Evolutionary conservation across 2,113 vertebrate genomes (phyloP), one percentile per base, ranked within the genome.

Genomic region (Grammomys dolichurus): DNA sequence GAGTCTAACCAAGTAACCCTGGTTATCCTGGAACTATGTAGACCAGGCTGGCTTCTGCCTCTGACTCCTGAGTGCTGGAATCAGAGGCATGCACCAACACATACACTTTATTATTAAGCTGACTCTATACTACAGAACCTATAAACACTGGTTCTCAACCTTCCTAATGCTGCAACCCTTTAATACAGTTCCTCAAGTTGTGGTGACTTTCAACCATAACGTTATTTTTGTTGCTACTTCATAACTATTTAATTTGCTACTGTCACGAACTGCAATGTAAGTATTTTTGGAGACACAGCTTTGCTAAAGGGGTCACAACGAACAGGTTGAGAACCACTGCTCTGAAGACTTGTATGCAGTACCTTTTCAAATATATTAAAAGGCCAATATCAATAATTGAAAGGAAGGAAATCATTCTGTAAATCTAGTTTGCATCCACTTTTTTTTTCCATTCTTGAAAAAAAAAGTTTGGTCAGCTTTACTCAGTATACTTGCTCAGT

Each of bases 351-450:
- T 20, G 0, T 24, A 70, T 36, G 26, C 7, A 92, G 26, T 7
- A 89, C 58, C 93, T 77, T 88, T 40, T 89, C 63, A 76, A 5
- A 65, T 54, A 67, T 67, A 46, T 76, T 89, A 58, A 1, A 87
- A 43, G 56, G 40, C 33, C n/a, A 92, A 40, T 82, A 46, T 4
- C 63, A 26, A 75, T 70, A 85, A 92, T 0, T 72, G 22, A 95
- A 89, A 78, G n/a, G 46, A 80, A 94, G 48, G 69, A 95, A 96
- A 95, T 75, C 75, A 28, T 77, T 78, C 24, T 77, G 7, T 67
- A 7, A 43, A 33, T 92, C 87, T 94, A 96, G 48, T 80, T 95
- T 82, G 69, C 17, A 95, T 3, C 28, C 72, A 93, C 19, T 85
- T 7, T 51, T 92, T 60, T 56, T 78, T 81, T 56, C 46, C 54